Evolutionary conservation across 2,113 vertebrate species (phyloP), one percentile per base, ranked within the genome.

Genomic region (Ochotona curzoniae): DNA sequence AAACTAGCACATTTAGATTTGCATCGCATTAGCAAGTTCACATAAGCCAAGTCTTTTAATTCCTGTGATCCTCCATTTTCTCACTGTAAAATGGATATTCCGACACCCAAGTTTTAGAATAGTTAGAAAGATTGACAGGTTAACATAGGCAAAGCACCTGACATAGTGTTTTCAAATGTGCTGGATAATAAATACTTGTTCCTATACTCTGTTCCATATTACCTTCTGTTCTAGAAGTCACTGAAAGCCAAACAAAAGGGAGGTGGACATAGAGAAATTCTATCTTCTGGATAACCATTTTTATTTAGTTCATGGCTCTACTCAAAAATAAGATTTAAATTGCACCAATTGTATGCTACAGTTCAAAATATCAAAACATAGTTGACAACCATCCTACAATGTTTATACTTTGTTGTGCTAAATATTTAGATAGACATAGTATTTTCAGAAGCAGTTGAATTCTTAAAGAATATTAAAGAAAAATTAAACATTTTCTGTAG

Each of bases 351-450:
- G 88, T 54, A 71, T 84, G 20, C 75, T 87, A 2, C 57, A 91
- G 51, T 93, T 97, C 61, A 92, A 92, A 80, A 83, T 70, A 91
- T 51, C 86, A 95, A 79, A 66, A 63, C 66, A 64, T 30, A 44
- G 38, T 83, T 76, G 38, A 73, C 54, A 93, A n/a, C 15, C 80
- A 69, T 78, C 70, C 66, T 49, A 76, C 54, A 64, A 20, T 74
- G 44, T 96, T 97, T 90, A 69, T 5, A 70, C 76, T 90, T 76
- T 86, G 28, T 26, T 78, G 63, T 73, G 38, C 51, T 92, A 89
- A 93, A 89, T 90, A 94, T 90, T 93, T 94, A 86, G 60, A 82
- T 49, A 91, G 82, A 85, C 32, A 21, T 80, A 74, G 66, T 94
- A 75, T 93, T 96, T 93, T 89, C 75, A 78, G 80, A 71, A 89